Evolutionary conservation across 2,888 invertebrate species (phyloP).

Genomic region (Diplazon laetatorius): DNA sequence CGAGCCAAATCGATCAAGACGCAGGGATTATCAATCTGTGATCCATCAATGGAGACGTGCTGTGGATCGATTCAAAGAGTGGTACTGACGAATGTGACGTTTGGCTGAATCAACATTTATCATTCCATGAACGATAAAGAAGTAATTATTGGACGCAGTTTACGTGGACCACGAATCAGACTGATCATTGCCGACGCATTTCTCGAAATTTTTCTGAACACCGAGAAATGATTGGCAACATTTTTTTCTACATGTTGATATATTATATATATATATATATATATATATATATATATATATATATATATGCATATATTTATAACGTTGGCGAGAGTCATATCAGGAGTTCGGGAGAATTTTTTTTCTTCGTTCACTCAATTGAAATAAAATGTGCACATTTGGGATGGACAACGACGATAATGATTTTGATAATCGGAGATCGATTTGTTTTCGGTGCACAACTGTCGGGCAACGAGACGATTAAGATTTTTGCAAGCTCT

Average conservation of each 20-base stretch:
- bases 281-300: background rate
- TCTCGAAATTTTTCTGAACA: background rate
- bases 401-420: background rate
- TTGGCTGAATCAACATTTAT: background rate
- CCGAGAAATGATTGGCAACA: background rate
- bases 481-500: background rate
- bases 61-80: slow-evolving; percentile 84
- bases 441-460: background rate
- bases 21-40: slow-evolving; percentile 75
- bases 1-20: slow-evolving; percentile 80
- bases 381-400: background rate
- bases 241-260: background rate
- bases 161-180: slow-evolving; percentile 33
- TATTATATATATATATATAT: no score
- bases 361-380: background rate
- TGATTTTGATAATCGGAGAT: slow-evolving; percentile 2
- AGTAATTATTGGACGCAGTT: background rate
- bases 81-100: slow-evolving; percentile 82
- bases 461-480: background rate
- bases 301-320: background rate
- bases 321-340: background rate
- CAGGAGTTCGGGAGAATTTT: background rate
- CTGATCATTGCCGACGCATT: slow-evolving; percentile 29
- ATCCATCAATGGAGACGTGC: slow-evolving; percentile 85
- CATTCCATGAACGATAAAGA: slow-evolving; percentile 28